These are phyloP conservation scores for Dryas iulia DNA, from an alignment of 1,140 invertebrate species.

Conservation along the genomic window DNA sequence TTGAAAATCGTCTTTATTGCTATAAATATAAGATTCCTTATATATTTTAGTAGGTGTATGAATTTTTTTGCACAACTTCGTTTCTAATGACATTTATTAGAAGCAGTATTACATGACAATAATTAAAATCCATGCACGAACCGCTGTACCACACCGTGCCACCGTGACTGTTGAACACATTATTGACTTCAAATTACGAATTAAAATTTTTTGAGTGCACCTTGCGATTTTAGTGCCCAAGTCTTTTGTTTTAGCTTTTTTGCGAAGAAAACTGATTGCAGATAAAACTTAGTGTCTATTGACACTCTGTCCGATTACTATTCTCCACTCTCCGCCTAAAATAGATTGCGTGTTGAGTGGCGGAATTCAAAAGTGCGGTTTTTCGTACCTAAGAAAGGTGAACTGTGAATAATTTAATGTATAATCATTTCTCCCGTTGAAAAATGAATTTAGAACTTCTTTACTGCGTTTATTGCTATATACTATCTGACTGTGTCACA, in stretches of 20 bases:
- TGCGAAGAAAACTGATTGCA: too few relatives aligned
- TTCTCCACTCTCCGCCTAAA: too few relatives aligned
- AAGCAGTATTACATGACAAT: slow-evolving; percentile 77
- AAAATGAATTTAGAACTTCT: too few relatives aligned
- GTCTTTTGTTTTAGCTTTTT: neutral
- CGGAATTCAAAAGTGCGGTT: too few relatives aligned
- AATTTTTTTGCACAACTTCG: slow-evolving; percentile 45
- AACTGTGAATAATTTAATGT: too few relatives aligned
- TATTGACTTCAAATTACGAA: slow-evolving; percentile 66
- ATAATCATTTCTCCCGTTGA: too few relatives aligned
- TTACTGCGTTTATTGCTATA: too few relatives aligned
- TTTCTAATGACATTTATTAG: slow-evolving; percentile 79
- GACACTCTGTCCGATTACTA: too few relatives aligned
- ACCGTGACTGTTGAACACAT: slow-evolving; percentile 62
- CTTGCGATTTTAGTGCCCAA: neutral
- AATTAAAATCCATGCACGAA: slow-evolving; percentile 79
- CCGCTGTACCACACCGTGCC: slow-evolving; percentile 67
- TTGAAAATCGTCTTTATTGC: slow-evolving; percentile 31
- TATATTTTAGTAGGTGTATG: slow-evolving; percentile 12
- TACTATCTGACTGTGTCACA: too few relatives aligned
- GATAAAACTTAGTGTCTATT: too few relatives aligned
- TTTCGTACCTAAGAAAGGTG: too few relatives aligned
- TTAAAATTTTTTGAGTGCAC: slow-evolving; percentile 2
- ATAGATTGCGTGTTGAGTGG: too few relatives aligned
- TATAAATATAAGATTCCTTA: slow-evolving; percentile 26